Base-by-base conservation (phyloP, 2,797 vertebrate genomes). In the Liasis olivaceus region DNA sequence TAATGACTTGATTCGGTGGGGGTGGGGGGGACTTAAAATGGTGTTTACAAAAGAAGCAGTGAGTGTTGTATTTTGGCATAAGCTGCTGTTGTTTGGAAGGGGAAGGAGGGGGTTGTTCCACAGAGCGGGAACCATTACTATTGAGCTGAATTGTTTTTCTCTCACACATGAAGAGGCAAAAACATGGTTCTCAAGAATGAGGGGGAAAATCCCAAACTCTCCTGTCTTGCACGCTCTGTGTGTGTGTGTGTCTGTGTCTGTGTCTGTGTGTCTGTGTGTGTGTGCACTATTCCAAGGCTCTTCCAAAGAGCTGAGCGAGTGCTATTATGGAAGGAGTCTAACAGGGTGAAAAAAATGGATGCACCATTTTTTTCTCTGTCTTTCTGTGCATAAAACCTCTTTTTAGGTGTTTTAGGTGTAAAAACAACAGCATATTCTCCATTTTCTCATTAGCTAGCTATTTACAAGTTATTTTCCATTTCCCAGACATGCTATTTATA, bases 1-100 rank as follows among this genome's bases (percentile, higher is more conserved):
- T 51, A 92, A 89, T 89, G 85, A 15, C 87, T 94, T 62, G 31
- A 47, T 90, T 5, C 17, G 77, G 20, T 63, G 51, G 88, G 59
- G 87, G 89, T 91, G 51, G 42, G 42, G 42, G 8, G 42, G 42
- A 1, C 88, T 58, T 47, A 81, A 59, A 81, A 62, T 31, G 1
- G 69, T 24, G 1, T 91, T 47, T 64, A 86, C 36, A 0, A 0
- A 6, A 42, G 17, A 12, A 85, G 11, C 81, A 88, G 84, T 15
- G 1, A 51, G 89, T 66, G 77, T 1, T 94, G 92, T 31, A 58
- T 92, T 81, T 64, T 89, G 6, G 84, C 28, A 13, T 24, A 89
- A 89, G 84, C 11, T 66, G 1, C 31, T 91, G 22, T 92, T 60
- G 22, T 93, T 64, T 58, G 11, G 20, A 89, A 36, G 72, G 72